Evolutionary conservation across 2,113 vertebrate species (phyloP), one percentile per base, ranked within the genome.

Genomic region (Xenotilapia longispinis): DNA sequence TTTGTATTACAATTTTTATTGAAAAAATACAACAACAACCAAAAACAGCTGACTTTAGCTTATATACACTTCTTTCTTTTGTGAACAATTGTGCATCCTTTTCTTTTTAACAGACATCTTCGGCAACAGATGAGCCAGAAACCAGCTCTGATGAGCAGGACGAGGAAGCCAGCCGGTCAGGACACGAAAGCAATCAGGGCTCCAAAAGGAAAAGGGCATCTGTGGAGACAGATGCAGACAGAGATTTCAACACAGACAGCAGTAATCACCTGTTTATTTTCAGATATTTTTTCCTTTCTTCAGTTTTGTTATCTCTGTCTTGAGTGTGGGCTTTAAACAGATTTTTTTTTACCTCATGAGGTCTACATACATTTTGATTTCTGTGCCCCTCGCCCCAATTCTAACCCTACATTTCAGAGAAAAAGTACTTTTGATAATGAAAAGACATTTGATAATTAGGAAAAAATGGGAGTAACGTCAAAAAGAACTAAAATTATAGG

Each of bases 161-260:
- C 0, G 82, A 91, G 10, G 90, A 93, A 13, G 89, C 40, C 15
- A 55, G 47, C 6, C 23, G 2, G 13, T 85, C 88, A 3, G 84
- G 36, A n/a, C 82, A 38, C 26, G 90, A 94, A 3, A 90, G 55
- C n/a, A 88, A 45, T 26, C 87, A 83, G 6, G 55, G 85, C 54
- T 19, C 55, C 75, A 93, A 91, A 70, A 95, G 95, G 83, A 96
- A 95, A 88, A 94, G 93, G 84, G 6, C 85, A 2, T 58, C 79
- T 3, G 84, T 60, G 47, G 93, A 92, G 6, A 83, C 42, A 8
- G 94, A 95, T 6, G 80, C 87, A 8, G 90, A 92, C 54, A 49
- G 60, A 23, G 92, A 93, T 80, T 90, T 89, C 1, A 93, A 92
- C 9, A 55, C 80, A 73, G 84, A 91, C 38, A 55, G 87, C 28